These are phyloP conservation scores for Limanda limanda DNA, from an alignment of 2,113 vertebrate genomes.

Conservation along the genomic window DNA sequence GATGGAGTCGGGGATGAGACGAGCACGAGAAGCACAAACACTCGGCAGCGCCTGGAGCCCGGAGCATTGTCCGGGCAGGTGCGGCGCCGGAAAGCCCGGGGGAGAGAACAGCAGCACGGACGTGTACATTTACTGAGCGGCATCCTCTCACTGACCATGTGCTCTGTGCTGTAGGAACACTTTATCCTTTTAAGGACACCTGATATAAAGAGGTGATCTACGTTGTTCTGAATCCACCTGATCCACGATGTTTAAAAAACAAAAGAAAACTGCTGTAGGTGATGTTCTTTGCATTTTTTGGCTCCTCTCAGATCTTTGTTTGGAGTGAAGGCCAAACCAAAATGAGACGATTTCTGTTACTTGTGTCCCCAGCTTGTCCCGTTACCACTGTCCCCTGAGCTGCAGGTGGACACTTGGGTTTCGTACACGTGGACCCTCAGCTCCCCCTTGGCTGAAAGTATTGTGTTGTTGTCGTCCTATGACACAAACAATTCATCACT, in stretches of 20 bases:
- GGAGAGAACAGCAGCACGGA: no score
- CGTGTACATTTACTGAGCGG: slow-evolving; percentile 10
- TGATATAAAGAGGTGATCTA: not conserved
- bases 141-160: not conserved
- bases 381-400: no score
- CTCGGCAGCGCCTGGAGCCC: slow-evolving; percentile 13
- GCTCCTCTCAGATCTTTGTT: not conserved
- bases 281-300: slow-evolving; percentile 33
- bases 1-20: slow-evolving; percentile 18
- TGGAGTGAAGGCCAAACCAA: no score
- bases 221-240: slow-evolving; percentile 7
- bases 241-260: not conserved
- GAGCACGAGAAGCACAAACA: slow-evolving; percentile 60
- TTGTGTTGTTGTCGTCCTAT: no score
- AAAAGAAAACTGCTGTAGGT: not conserved
- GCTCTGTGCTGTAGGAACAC: slow-evolving; percentile 2
- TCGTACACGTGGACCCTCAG: no score
- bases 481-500: no score
- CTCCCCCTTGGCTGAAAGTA: no score
- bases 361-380: no score
- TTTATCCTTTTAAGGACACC: slow-evolving; percentile 13
- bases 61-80: slow-evolving; percentile 20
- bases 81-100: not conserved
- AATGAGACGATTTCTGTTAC: no score
- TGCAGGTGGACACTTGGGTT: no score